phyloP scores from a whole-genome alignment of 2,888 invertebrate species.

The Drosophila kanekoi region DNA sequence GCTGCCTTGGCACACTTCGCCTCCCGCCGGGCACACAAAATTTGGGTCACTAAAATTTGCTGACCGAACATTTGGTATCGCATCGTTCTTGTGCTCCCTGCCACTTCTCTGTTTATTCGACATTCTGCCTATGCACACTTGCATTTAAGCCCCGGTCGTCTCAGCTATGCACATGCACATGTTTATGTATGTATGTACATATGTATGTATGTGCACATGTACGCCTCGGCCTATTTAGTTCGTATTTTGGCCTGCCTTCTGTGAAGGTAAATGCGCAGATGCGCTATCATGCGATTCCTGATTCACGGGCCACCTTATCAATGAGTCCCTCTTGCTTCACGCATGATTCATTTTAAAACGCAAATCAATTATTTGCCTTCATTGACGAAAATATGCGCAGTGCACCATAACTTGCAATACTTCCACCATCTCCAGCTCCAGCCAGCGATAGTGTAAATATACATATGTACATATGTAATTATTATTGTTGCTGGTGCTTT shows the following conservation, averaged over 20 bases:
- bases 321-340: conserved; percentile 39
- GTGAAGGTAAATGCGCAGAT: conserved; percentile 8
- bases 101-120: conserved; percentile 55
- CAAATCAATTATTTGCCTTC: conserved; percentile 67
- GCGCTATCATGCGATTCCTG: conserved; percentile 12
- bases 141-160: conserved; percentile 44
- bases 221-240: conserved; percentile 58
- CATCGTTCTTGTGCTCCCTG: conserved; percentile 57
- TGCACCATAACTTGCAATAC: conserved; percentile 36
- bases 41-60: conserved; percentile 81
- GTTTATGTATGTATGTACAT: neutral
- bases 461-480: conserved; percentile 10
- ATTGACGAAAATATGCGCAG: conserved; percentile 73
- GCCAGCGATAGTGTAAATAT: conserved; percentile 5
- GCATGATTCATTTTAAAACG: conserved; percentile 74
- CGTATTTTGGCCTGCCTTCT: neutral
- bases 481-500: conserved; percentile 26
- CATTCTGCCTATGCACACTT: conserved; percentile 60
- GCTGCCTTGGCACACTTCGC: conserved; percentile 80
- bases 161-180: neutral
- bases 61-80: conserved; percentile 68
- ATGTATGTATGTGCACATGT: neutral
- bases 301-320: conserved; percentile 46
- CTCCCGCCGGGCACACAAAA: conserved; percentile 60
- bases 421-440: conserved; percentile 11